These are phyloP conservation scores for Phengaris arion DNA, from an alignment of 2,888 invertebrate genomes.

Conservation along the genomic window DNA sequence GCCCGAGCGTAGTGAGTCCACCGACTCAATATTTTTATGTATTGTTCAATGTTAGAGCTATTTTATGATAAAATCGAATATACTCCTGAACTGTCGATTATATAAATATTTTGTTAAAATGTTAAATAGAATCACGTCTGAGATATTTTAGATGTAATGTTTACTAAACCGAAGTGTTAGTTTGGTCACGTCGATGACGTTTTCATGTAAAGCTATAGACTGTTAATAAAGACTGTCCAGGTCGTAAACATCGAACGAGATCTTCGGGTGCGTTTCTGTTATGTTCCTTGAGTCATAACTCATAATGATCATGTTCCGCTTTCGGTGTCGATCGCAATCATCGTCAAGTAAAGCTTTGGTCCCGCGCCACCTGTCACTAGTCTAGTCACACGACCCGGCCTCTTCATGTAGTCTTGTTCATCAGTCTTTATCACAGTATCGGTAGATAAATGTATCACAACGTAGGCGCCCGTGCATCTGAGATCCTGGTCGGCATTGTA, in stretches of 20 bases:
- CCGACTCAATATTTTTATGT: constrained; percentile 74
- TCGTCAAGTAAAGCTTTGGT: constrained; percentile 64
- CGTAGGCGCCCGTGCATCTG: constrained; percentile 74
- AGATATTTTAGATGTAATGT: constrained; percentile 68
- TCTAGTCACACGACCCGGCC: constrained; percentile 67
- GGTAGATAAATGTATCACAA: constrained; percentile 80
- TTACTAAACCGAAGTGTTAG: constrained; percentile 66
- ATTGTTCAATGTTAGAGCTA: constrained; percentile 77
- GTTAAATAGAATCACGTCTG: constrained; percentile 74
- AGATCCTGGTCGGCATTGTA: constrained; percentile 52
- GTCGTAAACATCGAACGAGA: constrained; percentile 70
- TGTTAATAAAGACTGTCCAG: constrained; percentile 74
- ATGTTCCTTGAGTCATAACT: constrained; percentile 49
- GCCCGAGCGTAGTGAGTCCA: constrained; percentile 67
- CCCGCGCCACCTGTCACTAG: constrained; percentile 67
- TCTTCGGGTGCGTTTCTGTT: constrained; percentile 62
- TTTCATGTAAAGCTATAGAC: constrained; percentile 62
- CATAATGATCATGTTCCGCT: constrained; percentile 70
- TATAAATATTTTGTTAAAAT: constrained; percentile 60
- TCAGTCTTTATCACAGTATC: constrained; percentile 68
- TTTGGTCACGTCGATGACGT: constrained; percentile 68
- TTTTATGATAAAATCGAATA: constrained; percentile 74
- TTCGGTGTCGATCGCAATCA: constrained; percentile 74
- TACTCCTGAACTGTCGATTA: constrained; percentile 71
- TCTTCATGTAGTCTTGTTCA: constrained; percentile 72